Base-by-base conservation (phyloP, 2,113 vertebrate species). In the Gymnocephalus cernua region DNA sequence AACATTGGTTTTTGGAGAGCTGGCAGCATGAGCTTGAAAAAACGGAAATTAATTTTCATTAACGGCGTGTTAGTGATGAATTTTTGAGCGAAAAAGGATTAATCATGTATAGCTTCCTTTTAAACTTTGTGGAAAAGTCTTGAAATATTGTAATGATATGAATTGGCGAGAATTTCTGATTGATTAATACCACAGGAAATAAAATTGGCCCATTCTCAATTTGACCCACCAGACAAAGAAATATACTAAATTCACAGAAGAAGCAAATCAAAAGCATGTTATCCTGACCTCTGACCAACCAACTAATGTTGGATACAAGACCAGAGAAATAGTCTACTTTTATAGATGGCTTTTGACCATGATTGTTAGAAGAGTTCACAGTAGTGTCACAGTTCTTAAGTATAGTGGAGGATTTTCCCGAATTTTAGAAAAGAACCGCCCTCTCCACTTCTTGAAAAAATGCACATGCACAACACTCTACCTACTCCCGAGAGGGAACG, bases 1-100 rank as follows among this genome's bases (percentile, higher is more conserved):
- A 73, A 91, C 91, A 85, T 75, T 91, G 85, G 79, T 64, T 93
- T 92, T 78, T 74, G 65, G 38, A 88, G 82, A 82, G 75, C 56
- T 21, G 51, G 56, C 57, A 57, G 77, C 32, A 7, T 65, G 54
- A 82, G 74, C 53, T 51, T 84, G 78, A 90, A 80, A 82, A 86
- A 77, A 0, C 72, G 11, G 29, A 73, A 79, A 86, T 89, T 84
- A 14, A 87, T 84, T 91, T 86, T 74, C 72, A 92, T 88, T 87
- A 82, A 77, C 48, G 59, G 18, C 1, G 16, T 57, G 48, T 80
- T 56, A 58, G 29, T 66, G 35, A 84, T 89, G 73, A 68, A 38
- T 84, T 72, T 82, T 29, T 76, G 14, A 65, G 27, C 10, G 11
- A 59, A 76, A 84, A 62, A 29, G 3, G 21, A 69, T 65, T 35